phyloP scores from a whole-genome alignment of 2,113 vertebrate genomes.

The Colinus virginianus region DNA sequence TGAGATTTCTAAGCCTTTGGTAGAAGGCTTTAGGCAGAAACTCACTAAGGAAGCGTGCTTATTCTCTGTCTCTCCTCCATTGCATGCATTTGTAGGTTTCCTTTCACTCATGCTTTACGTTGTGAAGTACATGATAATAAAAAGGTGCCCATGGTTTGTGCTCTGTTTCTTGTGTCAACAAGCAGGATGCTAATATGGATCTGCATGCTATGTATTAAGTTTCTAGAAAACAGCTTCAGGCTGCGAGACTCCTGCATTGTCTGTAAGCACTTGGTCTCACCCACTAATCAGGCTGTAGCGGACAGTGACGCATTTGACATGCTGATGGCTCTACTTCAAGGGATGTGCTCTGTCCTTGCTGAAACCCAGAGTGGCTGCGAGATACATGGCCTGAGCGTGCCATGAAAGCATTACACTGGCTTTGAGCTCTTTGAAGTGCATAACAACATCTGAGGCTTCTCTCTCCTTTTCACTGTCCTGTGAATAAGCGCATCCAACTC shows the following conservation, averaged over 20 bases:
- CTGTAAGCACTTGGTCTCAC: not conserved
- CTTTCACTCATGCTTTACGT: not conserved
- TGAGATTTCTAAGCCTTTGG: not conserved
- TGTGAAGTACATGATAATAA: rapidly evolving
- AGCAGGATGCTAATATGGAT: not conserved
- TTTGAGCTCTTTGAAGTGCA: not conserved
- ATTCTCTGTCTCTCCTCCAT: not conserved
- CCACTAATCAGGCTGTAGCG: not conserved
- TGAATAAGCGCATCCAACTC: not conserved
- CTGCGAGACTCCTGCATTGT: not conserved
- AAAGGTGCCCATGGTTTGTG: rapidly evolving
- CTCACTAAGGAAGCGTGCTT: not conserved
- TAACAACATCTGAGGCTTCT: not conserved
- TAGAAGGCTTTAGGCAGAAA: not conserved
- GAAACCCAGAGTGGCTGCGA: not conserved
- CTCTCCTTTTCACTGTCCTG: not conserved
- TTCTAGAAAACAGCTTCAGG: not conserved
- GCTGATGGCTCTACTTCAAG: not conserved
- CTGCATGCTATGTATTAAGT: rapidly evolving
- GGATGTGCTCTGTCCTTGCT: not conserved
- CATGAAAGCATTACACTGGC: not conserved
- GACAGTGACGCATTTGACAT: not conserved
- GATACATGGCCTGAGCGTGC: not conserved
- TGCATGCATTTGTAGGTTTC: not conserved
- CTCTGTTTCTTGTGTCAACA: not conserved